These are phyloP conservation scores for Spheniscus humboldti DNA, from an alignment of 2,797 vertebrate species.

Conservation along the genomic window DNA sequence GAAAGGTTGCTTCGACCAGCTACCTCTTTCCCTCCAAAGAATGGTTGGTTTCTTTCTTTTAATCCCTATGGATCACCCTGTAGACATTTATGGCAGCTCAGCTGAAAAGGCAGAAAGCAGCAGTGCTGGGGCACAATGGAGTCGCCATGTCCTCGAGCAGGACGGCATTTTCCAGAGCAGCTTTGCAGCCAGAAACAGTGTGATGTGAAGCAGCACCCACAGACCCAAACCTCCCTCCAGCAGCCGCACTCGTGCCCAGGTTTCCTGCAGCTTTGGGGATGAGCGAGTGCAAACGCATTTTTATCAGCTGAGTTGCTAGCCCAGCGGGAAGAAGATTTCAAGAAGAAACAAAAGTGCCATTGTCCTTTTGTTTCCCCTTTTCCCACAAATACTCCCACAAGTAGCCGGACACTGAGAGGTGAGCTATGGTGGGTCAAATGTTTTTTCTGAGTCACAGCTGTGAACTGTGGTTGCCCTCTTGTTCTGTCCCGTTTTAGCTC, in stretches of 20 bases:
- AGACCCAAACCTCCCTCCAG: not conserved
- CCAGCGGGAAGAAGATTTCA: not conserved
- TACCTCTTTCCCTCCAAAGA: not conserved
- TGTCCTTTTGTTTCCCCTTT: not conserved
- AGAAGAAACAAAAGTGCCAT: not conserved
- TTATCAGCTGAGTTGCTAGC: not conserved
- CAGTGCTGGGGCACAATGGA: not conserved
- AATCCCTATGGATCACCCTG: not conserved
- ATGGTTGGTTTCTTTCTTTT: not conserved
- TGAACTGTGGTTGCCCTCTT: not conserved
- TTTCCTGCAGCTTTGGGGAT: not conserved
- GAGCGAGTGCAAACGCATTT: not conserved
- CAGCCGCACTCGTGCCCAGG: accelerated
- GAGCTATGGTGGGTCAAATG: not conserved
- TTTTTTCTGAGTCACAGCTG: not conserved
- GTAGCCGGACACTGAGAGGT: not conserved
- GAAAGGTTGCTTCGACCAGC: not conserved
- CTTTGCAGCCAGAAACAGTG: not conserved
- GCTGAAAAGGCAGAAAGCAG: not conserved
- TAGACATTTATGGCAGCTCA: too few species aligned
- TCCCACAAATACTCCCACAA: not conserved
- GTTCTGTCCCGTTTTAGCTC: not conserved
- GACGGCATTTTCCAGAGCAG: not conserved
- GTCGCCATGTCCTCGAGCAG: not conserved
- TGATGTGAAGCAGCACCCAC: accelerated